Evolutionary conservation across 2,888 invertebrate species (phyloP).

Genomic region (Cylindroiulus punctatus): DNA sequence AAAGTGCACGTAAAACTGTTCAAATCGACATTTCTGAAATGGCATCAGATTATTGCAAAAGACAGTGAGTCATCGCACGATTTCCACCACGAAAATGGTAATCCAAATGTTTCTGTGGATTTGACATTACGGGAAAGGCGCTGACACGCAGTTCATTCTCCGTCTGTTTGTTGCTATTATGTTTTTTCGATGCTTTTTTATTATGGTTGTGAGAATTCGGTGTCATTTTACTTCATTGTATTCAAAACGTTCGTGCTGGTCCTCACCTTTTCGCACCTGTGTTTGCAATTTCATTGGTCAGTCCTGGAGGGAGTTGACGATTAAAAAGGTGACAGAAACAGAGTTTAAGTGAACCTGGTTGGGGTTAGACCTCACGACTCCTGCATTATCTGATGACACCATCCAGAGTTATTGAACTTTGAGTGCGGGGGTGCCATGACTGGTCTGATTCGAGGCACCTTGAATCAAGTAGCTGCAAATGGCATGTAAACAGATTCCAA

Average conservation of each 20-base stretch:
- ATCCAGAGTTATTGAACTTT: conserved; percentile 14
- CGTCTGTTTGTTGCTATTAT: neutral
- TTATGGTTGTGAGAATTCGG: neutral
- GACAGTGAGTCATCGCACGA: neutral
- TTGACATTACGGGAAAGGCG: conserved; percentile 13
- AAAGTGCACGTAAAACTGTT: neutral
- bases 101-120: neutral
- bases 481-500: too few relatives aligned
- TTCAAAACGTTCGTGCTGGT: neutral
- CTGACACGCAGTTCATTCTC: neutral
- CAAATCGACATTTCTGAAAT: neutral
- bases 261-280: conserved; percentile 22
- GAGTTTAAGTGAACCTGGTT: conserved; percentile 1
- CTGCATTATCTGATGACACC: conserved; percentile 3
- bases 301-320: neutral
- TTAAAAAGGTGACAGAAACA: neutral
- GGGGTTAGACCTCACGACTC: conserved; percentile 9
- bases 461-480: too few relatives aligned
- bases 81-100: conserved; percentile 19
- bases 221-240: neutral
- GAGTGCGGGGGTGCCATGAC: conserved; percentile 7
- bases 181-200: conserved; percentile 6
- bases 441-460: neutral
- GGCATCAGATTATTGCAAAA: neutral
- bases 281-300: neutral